These are phyloP conservation scores for Lanius collurio DNA, from an alignment of 2,113 vertebrate species.

Conservation along the genomic window DNA sequence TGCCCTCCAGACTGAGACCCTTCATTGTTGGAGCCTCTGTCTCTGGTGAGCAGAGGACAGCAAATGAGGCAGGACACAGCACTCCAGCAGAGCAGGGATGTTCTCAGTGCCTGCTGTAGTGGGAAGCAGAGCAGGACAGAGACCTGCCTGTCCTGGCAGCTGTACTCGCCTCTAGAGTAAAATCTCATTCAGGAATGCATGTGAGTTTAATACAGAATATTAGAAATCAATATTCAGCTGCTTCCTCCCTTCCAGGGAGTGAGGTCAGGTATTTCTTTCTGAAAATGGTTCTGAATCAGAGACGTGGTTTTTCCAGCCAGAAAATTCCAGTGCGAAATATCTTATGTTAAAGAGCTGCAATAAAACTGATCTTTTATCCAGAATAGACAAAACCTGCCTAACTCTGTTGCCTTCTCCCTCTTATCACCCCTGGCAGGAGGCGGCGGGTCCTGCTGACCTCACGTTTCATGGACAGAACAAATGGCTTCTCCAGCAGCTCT, in stretches of 20 bases:
- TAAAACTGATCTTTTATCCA: not conserved
- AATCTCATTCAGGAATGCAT: not conserved
- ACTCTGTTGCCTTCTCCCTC: not conserved
- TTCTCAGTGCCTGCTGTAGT: not conserved
- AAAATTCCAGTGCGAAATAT: not conserved
- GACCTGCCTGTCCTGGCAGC: not conserved
- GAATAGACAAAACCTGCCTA: not conserved
- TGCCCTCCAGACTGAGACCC: not conserved
- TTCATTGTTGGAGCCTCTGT: not conserved
- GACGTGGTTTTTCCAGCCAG: not conserved
- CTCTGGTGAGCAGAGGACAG: not conserved
- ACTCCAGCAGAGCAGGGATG: not conserved
- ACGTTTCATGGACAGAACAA: slow-evolving; percentile 7
- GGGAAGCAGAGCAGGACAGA: not conserved
- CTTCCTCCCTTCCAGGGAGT: not conserved
- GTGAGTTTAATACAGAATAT: not conserved
- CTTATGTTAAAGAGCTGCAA: not conserved
- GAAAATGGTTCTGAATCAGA: not conserved
- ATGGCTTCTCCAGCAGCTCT: slow-evolving; percentile 53
- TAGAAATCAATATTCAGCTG: not conserved
- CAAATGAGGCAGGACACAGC: not conserved
- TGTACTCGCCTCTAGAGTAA: not conserved
- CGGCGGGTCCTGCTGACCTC: slow-evolving; percentile 47
- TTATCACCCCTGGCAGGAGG: slow-evolving; percentile 13
- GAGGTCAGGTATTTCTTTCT: not conserved